phyloP scores from a whole-genome alignment of 2,113 vertebrate genomes.

The Corythaixoides concolor region DNA sequence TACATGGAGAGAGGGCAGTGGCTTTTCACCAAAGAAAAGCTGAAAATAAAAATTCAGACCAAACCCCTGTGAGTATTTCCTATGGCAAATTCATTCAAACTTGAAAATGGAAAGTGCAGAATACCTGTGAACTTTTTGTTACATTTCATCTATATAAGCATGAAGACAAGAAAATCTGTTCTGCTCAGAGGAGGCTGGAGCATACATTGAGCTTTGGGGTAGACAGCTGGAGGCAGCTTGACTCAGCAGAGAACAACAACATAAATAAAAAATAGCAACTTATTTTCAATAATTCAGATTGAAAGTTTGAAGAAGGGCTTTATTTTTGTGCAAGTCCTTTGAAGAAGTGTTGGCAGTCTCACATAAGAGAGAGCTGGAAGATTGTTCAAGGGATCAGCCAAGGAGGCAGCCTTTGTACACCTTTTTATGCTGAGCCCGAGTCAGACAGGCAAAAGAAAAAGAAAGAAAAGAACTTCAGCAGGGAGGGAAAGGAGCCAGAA shows the following conservation, averaged over 20 bases:
- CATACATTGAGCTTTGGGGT: background rate
- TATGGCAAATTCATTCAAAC: background rate
- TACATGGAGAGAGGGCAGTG: background rate
- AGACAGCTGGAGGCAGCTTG: constrained; percentile 1
- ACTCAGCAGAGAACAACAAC: background rate
- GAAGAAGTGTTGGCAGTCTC: background rate
- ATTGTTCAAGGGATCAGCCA: background rate
- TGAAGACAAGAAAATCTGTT: background rate
- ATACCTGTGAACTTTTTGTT: background rate
- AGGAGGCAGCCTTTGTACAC: background rate
- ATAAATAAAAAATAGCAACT: background rate
- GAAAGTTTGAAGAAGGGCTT: background rate
- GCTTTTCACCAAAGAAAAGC: background rate
- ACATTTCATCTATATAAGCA: background rate
- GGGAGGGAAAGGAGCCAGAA: background rate
- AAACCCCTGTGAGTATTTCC: background rate
- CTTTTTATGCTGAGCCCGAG: background rate
- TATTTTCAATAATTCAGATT: constrained; percentile 20
- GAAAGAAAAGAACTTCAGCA: background rate
- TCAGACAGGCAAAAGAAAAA: background rate
- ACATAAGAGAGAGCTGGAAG: background rate
- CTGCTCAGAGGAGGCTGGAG: background rate
- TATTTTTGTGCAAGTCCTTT: background rate
- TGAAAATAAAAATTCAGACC: background rate
- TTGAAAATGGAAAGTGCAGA: background rate